phyloP scores from a whole-genome alignment of 2,888 invertebrate genomes.

The Drosophila mettleri region DNA sequence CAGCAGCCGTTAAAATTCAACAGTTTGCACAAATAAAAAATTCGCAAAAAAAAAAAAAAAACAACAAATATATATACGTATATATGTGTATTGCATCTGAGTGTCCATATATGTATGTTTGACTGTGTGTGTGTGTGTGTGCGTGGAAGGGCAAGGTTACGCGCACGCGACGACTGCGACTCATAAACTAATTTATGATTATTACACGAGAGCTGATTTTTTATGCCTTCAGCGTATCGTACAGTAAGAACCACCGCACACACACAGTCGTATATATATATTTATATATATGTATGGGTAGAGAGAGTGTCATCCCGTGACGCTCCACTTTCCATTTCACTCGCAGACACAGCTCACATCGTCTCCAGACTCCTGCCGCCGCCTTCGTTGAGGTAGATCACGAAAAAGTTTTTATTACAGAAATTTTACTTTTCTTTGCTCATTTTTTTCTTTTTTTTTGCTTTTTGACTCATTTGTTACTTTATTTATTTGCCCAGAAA shows the following conservation, averaged over 20 bases:
- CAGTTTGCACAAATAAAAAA: conserved; percentile 63
- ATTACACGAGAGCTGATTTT: conserved; percentile 80
- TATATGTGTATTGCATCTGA: conserved; percentile 35
- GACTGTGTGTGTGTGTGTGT: conserved; percentile 21
- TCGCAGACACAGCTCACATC: conserved; percentile 35
- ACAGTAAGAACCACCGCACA: conserved; percentile 51
- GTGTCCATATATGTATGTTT: conserved; percentile 12
- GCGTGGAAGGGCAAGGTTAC: conserved; percentile 82
- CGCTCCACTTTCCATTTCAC: conserved; percentile 70
- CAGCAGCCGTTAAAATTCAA: conserved; percentile 80
- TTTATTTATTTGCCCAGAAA: conserved; percentile 35
- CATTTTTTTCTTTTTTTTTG: conserved; percentile 17
- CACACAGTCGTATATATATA: not conserved
- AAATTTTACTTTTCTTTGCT: conserved; percentile 60
- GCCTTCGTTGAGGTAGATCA: conserved; percentile 80
- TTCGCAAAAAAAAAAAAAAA: conserved; percentile 22
- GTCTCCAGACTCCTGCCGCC: conserved; percentile 36
- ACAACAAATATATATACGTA: conserved; percentile 27
- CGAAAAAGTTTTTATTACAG: conserved; percentile 76
- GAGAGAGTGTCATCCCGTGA: conserved; percentile 41
- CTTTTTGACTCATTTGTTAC: conserved; percentile 51
- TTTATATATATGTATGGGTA: not conserved
- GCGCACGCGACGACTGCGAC: conserved; percentile 75
- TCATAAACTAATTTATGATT: conserved; percentile 84
- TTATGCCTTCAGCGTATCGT: conserved; percentile 70